Base-by-base conservation (phyloP, 92 coral and sea anemone species). In the Chrysogorgia sp. region DNA sequence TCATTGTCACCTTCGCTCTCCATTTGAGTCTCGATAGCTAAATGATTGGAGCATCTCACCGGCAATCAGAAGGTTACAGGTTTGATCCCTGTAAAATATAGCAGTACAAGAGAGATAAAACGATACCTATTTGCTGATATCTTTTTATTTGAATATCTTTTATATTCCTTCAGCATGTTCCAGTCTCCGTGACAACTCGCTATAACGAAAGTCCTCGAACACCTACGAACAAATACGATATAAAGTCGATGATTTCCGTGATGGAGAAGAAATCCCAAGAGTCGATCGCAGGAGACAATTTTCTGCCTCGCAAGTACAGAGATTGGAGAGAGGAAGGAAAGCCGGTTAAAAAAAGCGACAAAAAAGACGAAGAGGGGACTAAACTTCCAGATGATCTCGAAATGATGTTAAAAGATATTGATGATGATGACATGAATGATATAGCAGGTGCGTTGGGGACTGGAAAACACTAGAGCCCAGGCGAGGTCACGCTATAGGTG, bases 251-350 rank as follows among this genome's bases (percentile, higher is more conserved):
- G 77, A 71, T 71, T 3, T 71, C 60, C 10, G 58, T 47, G 8
- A 71, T 93, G 60, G 97, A 93, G 49, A 91, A 91, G 63, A 86
- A 91, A 71, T 96, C 98, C 14, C 90, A 89, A 81, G 90, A 89
- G 53, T 86, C 85, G 1, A 81, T 86, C 3, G 90, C 84, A 29
- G 87, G 84, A 30, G 88, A 81, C 55, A 91, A 91, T 63, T 77
- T 84, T 80, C 92, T 93, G 24, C 97, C 98, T 0, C 92, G 85
- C 82, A 93, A 91, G 85, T 91, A 93, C 74, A 91, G 92, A 77
- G 92, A 89, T 0, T 86, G 98, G 23, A 91, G 91, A 35, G 89
- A 89, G 74, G 92, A 89, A 1, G 90, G 80, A 68, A 84, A 79
- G 15, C 78, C 87, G 20, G 86, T 82, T 34, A 19, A 49, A 32